A percentile compares a stretch with the other conserved stretches of the same genome.
phyloP scores from a whole-genome alignment of 1,140 invertebrate species.

The Diploscapter pachys region DNA sequence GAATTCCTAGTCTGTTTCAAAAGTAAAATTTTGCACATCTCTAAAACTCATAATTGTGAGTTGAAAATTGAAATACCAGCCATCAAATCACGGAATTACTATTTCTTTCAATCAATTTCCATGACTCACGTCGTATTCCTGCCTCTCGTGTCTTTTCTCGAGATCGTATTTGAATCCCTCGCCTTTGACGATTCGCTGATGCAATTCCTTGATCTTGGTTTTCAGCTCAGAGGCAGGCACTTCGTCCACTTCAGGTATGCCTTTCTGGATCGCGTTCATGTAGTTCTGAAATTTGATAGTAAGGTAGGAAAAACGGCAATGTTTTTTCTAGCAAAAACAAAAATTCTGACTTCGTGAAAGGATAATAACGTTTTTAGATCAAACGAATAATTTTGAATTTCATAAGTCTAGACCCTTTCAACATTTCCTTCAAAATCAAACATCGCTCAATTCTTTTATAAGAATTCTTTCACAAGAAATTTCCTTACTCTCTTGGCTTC shows the following conservation, averaged over 20 bases:
- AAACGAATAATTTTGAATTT: background rate
- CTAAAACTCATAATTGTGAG: background rate
- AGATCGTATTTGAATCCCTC: conserved; percentile 99
- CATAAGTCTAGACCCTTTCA: background rate
- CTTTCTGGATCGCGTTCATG: conserved; percentile 20
- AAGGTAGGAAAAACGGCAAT: conserved; percentile 20
- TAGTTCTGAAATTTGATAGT: conserved; percentile 11
- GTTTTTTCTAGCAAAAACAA: background rate
- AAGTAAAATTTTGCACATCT: background rate
- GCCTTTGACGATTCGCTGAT: conserved; percentile 88
- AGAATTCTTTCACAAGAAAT: background rate
- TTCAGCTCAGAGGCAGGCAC: conserved; percentile 50
- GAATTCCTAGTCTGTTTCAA: background rate
- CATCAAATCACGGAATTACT: background rate
- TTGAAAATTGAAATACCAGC: conserved; percentile 12
- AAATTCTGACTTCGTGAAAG: background rate
- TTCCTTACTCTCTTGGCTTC: conserved; percentile 73
- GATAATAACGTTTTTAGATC: background rate
- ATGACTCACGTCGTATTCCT: conserved; percentile 92
- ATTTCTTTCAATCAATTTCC: background rate
- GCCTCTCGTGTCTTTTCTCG: conserved; percentile 96
- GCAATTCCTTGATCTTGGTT: conserved; percentile 66
- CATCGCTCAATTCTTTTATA: conserved; percentile 26
- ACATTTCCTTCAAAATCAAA: conserved; percentile 39
- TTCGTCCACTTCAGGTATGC: conserved; percentile 12